These are phyloP conservation scores for Diabrotica virgifera DNA, from an alignment of 1,140 invertebrate species.

Conservation along the genomic window DNA sequence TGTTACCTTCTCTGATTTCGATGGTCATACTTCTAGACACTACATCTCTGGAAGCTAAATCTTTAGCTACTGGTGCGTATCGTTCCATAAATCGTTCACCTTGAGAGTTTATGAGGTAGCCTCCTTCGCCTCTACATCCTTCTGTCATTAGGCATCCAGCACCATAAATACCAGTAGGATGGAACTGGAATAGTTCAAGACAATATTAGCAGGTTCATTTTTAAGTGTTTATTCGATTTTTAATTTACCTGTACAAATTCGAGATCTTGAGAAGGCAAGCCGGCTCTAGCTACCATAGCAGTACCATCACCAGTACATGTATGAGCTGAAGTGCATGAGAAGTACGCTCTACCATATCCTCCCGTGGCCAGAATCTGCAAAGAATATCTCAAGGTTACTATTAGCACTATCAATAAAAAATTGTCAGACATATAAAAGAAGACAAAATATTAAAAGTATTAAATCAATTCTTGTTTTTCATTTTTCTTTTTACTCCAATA, in stretches of 20 bases:
- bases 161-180: constrained; percentile 83
- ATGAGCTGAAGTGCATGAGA: constrained; percentile 83
- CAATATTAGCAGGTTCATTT: not conserved
- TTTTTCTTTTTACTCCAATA: too few species aligned
- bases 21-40: constrained; percentile 80
- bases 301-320: constrained; percentile 85
- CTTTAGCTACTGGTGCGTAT: constrained; percentile 83
- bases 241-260: constrained; percentile 70
- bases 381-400: not conserved
- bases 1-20: constrained; percentile 72
- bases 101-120: constrained; percentile 75
- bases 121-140: constrained; percentile 76
- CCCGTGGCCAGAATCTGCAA: constrained; percentile 57
- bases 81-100: constrained; percentile 85
- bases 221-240: not conserved
- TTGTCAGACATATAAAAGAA: too few species aligned
- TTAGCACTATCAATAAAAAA: too few species aligned
- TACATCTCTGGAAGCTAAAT: constrained; percentile 81
- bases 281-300: constrained; percentile 73
- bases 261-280: constrained; percentile 72
- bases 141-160: constrained; percentile 86
- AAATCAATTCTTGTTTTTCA: too few species aligned
- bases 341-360: constrained; percentile 69
- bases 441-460: too few species aligned
- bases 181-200: constrained; percentile 57